Percentiles rank a stretch among this genome's conserved stretches.
Conservation (phyloP, 2,797 vertebrate species). For the Masticophis lateralis region DNA sequence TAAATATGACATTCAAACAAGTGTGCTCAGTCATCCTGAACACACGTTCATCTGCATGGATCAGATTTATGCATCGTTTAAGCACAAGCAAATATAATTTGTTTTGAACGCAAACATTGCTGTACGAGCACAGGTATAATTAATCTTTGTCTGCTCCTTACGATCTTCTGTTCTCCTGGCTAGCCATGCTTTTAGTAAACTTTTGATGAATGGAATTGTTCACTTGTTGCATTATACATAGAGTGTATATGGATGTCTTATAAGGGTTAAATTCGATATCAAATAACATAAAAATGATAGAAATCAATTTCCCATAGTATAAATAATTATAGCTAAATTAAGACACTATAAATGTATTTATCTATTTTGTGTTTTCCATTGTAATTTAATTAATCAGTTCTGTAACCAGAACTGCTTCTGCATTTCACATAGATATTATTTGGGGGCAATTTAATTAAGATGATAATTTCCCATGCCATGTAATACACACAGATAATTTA, state of each 20-base stretch:
- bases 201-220: conserved; percentile 65
- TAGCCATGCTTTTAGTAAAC: conserved; percentile 70
- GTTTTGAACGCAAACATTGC: conserved; percentile 83
- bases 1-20: conserved; percentile 99
- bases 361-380: neutral
- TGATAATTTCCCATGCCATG: conserved; percentile 8
- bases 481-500: conserved; percentile 11
- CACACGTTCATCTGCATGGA: conserved; percentile 86
- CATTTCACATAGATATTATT: neutral
- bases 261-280: neutral
- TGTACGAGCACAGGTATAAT: conserved; percentile 78
- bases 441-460: conserved; percentile 2
- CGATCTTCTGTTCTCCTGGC: conserved; percentile 65
- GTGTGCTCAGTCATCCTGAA: conserved; percentile 99
- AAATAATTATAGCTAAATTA: neutral
- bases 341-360: neutral
- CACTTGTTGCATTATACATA: conserved; percentile 65
- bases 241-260: neutral
- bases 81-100: conserved; percentile 85
- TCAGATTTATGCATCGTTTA: conserved; percentile 87
- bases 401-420: neutral
- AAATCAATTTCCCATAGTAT: neutral
- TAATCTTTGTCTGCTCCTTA: conserved; percentile 79
- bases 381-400: conserved; percentile 10
- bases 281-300: conserved; percentile 13